Conservation (phyloP, 2,113 vertebrate species). For the Ochotona curzoniae region DNA sequence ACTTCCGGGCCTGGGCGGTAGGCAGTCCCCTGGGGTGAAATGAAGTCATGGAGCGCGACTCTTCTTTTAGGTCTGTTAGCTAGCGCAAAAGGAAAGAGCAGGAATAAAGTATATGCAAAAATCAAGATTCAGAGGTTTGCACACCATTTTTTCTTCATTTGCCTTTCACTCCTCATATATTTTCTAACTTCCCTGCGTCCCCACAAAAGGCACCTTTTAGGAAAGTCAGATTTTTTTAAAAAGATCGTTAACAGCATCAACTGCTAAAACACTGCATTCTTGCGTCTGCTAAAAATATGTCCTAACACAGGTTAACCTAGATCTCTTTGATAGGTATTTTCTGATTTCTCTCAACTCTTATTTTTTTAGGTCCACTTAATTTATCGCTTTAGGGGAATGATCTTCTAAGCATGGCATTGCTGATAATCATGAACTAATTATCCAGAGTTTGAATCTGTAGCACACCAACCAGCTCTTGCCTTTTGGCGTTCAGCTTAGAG, state of each 20-base stretch:
- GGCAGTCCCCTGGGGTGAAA: constrained; percentile 85
- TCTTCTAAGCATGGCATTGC: not conserved
- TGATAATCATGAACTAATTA: constrained; percentile 11
- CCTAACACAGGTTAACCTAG: constrained; percentile 31
- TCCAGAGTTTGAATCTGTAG: not conserved
- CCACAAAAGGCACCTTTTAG: constrained; percentile 4
- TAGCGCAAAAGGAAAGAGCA: constrained; percentile 70
- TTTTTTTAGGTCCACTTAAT: not conserved
- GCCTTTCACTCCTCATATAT: constrained; percentile 47
- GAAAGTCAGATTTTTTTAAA: constrained; percentile 16
- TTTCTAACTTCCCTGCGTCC: not conserved
- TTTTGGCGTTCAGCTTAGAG: not conserved
- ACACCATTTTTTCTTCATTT: constrained; percentile 58
- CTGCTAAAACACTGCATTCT: not conserved
- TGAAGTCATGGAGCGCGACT: constrained; percentile 73
- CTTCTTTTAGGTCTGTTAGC: constrained; percentile 82
- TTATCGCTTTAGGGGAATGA: not conserved
- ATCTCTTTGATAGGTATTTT: constrained; percentile 48
- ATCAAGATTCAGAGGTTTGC: not conserved
- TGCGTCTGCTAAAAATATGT: constrained; percentile 40
- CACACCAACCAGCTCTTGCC: not conserved
- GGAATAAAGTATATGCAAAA: constrained; percentile 50
- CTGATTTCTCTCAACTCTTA: not conserved
- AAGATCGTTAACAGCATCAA: not conserved
- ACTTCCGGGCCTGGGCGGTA: constrained; percentile 84